Percentiles rank a stretch among this genome's conserved stretches.
These are phyloP conservation scores for Athripsodes cinereus DNA, from an alignment of 2,888 invertebrate species.

Conservation along the genomic window DNA sequence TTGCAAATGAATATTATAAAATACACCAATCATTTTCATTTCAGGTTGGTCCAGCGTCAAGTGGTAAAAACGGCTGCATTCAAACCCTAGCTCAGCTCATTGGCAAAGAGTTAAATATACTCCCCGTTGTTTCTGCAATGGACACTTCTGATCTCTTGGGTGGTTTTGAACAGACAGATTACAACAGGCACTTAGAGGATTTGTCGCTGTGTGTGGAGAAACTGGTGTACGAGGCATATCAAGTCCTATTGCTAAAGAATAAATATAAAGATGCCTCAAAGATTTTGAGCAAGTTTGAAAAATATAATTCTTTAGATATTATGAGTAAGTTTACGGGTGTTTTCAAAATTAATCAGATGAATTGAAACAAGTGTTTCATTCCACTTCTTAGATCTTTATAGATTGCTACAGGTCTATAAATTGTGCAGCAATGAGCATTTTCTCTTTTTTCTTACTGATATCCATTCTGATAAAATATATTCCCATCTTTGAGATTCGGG, in stretches of 20 bases:
- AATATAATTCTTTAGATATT: conserved; percentile 23
- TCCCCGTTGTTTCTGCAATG: conserved; percentile 86
- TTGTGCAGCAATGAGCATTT: no score
- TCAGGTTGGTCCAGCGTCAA: conserved; percentile 66
- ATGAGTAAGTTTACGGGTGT: no score
- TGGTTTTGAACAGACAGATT: conserved; percentile 91
- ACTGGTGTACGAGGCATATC: conserved; percentile 47
- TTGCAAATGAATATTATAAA: background rate
- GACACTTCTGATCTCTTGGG: conserved; percentile 94
- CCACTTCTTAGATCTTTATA: no score
- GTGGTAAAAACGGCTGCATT: conserved; percentile 76
- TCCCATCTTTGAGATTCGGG: no score
- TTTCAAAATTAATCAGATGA: no score
- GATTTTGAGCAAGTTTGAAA: conserved; percentile 36
- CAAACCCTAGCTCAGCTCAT: conserved; percentile 69
- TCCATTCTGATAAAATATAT: no score
- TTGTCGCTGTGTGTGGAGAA: conserved; percentile 53
- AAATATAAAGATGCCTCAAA: conserved; percentile 30
- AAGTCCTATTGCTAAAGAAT: conserved; percentile 40
- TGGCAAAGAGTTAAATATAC: conserved; percentile 65
- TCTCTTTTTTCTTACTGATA: no score
- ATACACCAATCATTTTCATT: background rate
- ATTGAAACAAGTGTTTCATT: no score
- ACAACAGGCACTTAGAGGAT: conserved; percentile 67
- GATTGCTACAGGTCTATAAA: no score